These are phyloP conservation scores for Venturia canescens DNA, from an alignment of 1,140 invertebrate species.

Conservation along the genomic window DNA sequence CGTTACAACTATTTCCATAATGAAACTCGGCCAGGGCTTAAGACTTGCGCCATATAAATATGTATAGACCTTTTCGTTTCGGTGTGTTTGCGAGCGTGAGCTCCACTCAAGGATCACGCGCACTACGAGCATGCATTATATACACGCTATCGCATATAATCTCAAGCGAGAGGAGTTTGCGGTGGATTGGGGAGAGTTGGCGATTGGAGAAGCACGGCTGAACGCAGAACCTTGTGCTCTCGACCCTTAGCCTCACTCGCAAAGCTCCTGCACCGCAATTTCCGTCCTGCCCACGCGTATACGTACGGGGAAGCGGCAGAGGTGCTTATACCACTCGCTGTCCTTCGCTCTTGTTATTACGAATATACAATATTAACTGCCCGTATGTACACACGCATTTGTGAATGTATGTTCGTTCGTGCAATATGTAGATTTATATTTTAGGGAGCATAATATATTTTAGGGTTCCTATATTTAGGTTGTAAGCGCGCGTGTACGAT, in stretches of 20 bases:
- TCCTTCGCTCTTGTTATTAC: conserved; percentile 27
- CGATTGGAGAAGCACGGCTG: not conserved
- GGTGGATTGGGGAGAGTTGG: not conserved
- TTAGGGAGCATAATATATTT: not conserved
- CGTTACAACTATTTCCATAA: no score
- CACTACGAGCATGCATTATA: conserved; percentile 55
- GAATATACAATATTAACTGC: conserved; percentile 12
- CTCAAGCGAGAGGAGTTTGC: conserved; percentile 28
- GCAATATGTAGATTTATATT: not conserved
- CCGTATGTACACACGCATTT: not conserved
- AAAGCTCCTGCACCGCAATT: not conserved
- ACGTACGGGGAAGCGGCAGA: conserved; percentile 3
- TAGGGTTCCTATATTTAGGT: not conserved
- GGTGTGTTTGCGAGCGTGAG: not conserved
- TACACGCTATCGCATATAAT: conserved; percentile 63
- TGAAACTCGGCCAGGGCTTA: no score
- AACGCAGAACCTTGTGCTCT: conserved; percentile 9
- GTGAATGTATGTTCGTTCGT: not conserved
- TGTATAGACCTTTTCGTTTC: no score
- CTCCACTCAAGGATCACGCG: conserved; percentile 51
- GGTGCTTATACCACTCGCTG: not conserved
- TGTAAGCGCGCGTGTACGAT: not conserved
- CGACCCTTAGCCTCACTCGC: not conserved
- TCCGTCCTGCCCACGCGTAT: not conserved
- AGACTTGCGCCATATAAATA: no score